These are phyloP conservation scores for Tinamus major DNA, from an alignment of 2,797 vertebrate genomes.

Conservation along the genomic window DNA sequence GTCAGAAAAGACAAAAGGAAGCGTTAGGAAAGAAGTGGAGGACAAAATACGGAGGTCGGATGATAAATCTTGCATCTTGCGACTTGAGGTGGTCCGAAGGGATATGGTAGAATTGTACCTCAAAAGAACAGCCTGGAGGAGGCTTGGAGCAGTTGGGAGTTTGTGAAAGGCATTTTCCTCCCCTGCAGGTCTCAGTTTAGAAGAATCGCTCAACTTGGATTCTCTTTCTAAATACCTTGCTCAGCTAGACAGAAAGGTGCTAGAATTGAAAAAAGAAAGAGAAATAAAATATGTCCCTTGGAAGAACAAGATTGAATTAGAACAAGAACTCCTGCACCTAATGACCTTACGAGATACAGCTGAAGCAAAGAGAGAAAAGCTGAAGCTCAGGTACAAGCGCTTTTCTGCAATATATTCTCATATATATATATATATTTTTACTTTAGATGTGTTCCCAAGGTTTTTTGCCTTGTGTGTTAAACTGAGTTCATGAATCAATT, in stretches of 20 bases:
- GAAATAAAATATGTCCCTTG: slow-evolving; percentile 71
- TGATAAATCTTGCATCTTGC: background rate
- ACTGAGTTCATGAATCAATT: background rate
- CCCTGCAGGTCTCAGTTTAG: slow-evolving; percentile 77
- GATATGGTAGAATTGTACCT: background rate
- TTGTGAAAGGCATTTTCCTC: slow-evolving; percentile 5
- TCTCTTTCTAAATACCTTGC: slow-evolving; percentile 74
- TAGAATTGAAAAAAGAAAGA: slow-evolving; percentile 68
- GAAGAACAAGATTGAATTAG: slow-evolving; percentile 75
- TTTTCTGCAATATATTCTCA: background rate
- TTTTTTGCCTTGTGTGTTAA: background rate
- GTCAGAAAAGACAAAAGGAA: background rate
- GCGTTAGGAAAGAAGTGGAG: background rate
- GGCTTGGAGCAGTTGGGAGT: background rate
- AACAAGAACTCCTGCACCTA: slow-evolving; percentile 66
- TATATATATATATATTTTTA: background rate
- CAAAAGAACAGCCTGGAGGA: background rate
- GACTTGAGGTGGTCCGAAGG: background rate
- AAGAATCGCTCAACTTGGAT: slow-evolving; percentile 72
- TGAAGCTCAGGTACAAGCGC: slow-evolving; percentile 77
- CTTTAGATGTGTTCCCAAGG: background rate
- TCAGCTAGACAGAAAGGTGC: slow-evolving; percentile 67
- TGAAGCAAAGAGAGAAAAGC: slow-evolving; percentile 67
- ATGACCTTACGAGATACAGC: slow-evolving; percentile 71
- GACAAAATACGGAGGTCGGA: background rate